A percentile compares a stretch with the other conserved stretches of the same genome.
Evolutionary conservation across 2,113 vertebrate genomes (phyloP).

Genomic region (Mesoclemmys tuberculata): DNA sequence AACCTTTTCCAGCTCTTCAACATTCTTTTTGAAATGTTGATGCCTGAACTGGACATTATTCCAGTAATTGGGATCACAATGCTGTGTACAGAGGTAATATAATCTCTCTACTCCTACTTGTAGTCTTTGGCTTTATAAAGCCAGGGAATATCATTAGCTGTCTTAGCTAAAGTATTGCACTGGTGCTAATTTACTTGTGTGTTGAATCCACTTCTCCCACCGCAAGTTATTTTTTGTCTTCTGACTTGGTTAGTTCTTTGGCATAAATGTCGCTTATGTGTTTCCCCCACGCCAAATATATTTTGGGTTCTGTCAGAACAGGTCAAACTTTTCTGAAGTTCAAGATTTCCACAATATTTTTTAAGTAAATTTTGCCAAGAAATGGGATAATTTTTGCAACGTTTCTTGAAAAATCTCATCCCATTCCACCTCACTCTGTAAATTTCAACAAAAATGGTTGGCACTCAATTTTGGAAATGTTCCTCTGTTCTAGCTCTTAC

Average conservation of each 20-base stretch:
- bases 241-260: not conserved
- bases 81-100: no score
- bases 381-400: no score
- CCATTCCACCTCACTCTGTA: no score
- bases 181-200: not conserved
- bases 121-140: no score
- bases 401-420: no score
- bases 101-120: no score
- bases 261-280: not conserved
- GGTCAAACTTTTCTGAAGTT: not conserved
- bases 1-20: not conserved
- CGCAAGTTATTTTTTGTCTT: not conserved
- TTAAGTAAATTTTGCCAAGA: no score
- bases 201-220: not conserved
- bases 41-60: no score
- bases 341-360: not conserved
- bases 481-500: no score
- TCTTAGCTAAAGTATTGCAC: not conserved
- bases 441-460: no score
- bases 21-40: fast-evolving
- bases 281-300: not conserved
- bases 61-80: no score
- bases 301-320: not conserved
- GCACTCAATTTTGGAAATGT: no score
- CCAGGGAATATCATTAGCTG: not conserved